Evolutionary conservation across 2,113 vertebrate species (phyloP).

Genomic region (Tapirus terrestris): DNA sequence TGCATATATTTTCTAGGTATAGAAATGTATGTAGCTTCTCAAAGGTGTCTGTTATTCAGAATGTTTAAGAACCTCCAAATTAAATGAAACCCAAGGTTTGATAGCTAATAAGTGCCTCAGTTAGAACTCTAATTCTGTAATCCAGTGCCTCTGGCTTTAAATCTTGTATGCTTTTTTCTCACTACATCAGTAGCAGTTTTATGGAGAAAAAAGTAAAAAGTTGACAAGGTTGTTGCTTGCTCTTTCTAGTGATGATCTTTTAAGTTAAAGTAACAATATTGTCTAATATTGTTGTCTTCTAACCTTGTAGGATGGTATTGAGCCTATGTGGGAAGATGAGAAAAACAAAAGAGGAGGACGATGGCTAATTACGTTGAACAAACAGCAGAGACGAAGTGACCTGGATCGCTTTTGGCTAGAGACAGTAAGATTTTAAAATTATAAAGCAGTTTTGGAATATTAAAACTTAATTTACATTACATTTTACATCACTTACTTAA

Average conservation of each 20-base stretch:
- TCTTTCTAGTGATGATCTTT: not conserved
- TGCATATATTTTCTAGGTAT: not conserved
- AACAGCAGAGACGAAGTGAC: slow-evolving; percentile 96
- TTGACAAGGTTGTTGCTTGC: not conserved
- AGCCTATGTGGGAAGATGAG: slow-evolving; percentile 99
- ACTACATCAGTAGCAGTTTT: not conserved
- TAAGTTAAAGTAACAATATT: not conserved
- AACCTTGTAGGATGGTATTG: slow-evolving; percentile 94
- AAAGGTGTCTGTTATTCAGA: not conserved
- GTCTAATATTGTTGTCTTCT: slow-evolving; percentile 43
- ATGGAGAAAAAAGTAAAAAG: not conserved
- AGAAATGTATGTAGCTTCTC: not conserved
- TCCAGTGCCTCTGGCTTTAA: not conserved
- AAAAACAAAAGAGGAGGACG: slow-evolving; percentile 95
- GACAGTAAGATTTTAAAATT: slow-evolving; percentile 89
- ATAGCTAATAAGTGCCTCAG: not conserved
- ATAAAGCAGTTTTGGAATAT: not conserved
- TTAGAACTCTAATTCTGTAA: not conserved
- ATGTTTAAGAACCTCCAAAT: slow-evolving; percentile 34
- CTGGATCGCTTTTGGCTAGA: slow-evolving; percentile 99
- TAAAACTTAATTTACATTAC: not conserved
- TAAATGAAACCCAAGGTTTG: not conserved
- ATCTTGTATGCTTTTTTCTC: not conserved
- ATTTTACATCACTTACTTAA: slow-evolving; percentile 8
- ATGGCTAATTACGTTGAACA: slow-evolving; percentile 97